Evolutionary conservation across 2,113 vertebrate genomes (phyloP), one percentile per base, ranked within the genome.

Genomic region (Corythoichthys haematopterus): DNA sequence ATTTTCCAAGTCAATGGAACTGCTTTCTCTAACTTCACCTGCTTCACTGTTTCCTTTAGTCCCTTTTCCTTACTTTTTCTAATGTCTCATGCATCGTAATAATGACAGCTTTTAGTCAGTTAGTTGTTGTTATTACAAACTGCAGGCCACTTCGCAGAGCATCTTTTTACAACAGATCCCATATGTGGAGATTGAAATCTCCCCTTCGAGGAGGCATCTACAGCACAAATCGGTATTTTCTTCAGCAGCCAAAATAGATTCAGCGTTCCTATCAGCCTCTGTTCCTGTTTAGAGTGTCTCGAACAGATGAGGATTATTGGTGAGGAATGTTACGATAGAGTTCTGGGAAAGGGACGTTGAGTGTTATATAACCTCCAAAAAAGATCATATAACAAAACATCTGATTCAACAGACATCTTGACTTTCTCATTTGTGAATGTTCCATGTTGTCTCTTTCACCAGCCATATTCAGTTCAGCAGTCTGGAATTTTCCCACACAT

Each of bases 401-500:
- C 9, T 46, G 8, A 8, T 46, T 46, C 9, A 11, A 46, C 45
- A 46, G 45, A 46, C 5, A 8, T 46, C 45, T 8, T 46, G 45
- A 46, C 45, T 46, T 10, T 46, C 45, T 46, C 6, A 11, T 2
- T 10, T 11, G 45, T 43, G 40, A 43, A 7, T 5, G 28, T 47
- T 47, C 56, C 35, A 10, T 43, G 40, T 7, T 6, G 12, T 56
- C 10, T 67, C 71, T 70, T 68, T 81, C 52, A 70, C 64, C 68
- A 38, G 20, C 40, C 63, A 12, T 37, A 11, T 74, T 67, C 53
- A 65, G 4, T 48, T 68, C 37, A 14, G n/a, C 64, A 20, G 15
- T 11, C 62, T 51, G 50, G 0, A 2, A n/a, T 64, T 63, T 74
- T 79, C 66, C 68, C 76, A 65, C 61, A 64, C 47, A n/a, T n/a